phyloP scores from a whole-genome alignment of 2,797 vertebrate species.

The Masticophis lateralis region DNA sequence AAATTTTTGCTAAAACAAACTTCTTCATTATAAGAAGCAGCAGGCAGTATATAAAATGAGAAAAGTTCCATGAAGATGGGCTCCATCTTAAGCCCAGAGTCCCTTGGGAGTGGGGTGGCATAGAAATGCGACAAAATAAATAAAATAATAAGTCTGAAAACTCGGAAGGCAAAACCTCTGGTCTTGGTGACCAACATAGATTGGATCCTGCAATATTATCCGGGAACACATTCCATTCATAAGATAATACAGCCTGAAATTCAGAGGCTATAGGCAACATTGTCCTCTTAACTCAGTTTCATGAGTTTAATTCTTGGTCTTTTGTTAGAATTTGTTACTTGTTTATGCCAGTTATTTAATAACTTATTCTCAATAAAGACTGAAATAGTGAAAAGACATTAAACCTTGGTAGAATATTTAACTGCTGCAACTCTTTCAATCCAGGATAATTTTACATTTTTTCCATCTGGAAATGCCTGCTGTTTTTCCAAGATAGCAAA shows the following conservation, averaged over 20 bases:
- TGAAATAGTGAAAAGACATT: neutral
- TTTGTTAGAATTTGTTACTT: neutral
- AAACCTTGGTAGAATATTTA: neutral
- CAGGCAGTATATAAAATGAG: neutral
- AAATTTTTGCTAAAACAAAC: neutral
- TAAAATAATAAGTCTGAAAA: neutral
- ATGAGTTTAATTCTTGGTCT: neutral
- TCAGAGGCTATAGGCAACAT: neutral
- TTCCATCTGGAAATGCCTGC: neutral
- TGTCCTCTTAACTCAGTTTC: neutral
- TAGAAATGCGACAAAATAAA: too few relatives aligned
- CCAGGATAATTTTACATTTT: neutral
- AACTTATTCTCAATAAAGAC: neutral
- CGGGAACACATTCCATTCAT: neutral
- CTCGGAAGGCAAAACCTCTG: neutral
- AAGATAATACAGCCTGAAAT: neutral
- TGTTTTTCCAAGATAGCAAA: neutral
- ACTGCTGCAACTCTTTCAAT: neutral
- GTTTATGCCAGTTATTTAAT: neutral
- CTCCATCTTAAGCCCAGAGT: neutral
- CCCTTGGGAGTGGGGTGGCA: too few relatives aligned
- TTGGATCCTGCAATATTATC: neutral
- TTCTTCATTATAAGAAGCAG: neutral
- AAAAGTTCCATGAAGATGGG: neutral
- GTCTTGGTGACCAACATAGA: neutral